Evolutionary conservation across 2,113 vertebrate species (phyloP).

Genomic region (Nestor notabilis): DNA sequence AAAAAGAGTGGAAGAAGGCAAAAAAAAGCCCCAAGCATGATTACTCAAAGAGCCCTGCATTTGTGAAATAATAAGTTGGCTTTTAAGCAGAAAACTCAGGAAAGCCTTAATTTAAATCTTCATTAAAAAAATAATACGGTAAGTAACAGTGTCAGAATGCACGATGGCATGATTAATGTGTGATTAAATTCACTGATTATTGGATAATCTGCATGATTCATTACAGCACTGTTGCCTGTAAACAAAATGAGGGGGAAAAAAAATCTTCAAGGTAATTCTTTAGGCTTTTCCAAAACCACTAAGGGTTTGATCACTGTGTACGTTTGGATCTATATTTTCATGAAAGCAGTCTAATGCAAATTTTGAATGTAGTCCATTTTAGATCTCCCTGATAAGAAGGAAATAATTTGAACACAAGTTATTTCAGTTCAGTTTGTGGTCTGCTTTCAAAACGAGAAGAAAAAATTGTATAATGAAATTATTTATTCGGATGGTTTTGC

Average conservation of each 20-base stretch:
- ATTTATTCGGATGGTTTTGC: background rate
- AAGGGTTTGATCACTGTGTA: background rate
- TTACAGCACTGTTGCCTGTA: background rate
- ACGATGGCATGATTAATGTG: accelerated
- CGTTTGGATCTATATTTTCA: background rate
- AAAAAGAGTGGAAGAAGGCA: background rate
- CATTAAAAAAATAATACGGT: background rate
- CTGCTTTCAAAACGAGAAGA: background rate
- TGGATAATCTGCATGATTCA: background rate
- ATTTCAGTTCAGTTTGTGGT: background rate
- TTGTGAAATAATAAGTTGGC: background rate
- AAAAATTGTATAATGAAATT: background rate
- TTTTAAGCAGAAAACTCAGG: background rate
- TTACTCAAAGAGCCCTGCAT: background rate
- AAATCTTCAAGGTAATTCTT: background rate
- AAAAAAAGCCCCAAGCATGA: background rate
- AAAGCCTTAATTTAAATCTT: background rate
- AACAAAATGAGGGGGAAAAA: background rate
- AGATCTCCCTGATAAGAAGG: background rate
- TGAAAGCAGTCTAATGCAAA: background rate
- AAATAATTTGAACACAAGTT: background rate
- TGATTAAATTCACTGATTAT: background rate
- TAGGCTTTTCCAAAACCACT: background rate
- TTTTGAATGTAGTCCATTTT: background rate
- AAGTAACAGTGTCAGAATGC: background rate